A percentile compares a stretch with the other conserved stretches of the same genome.
phyloP scores from a whole-genome alignment of 2,113 vertebrate species.

The Coryphaenoides rupestris region DNA sequence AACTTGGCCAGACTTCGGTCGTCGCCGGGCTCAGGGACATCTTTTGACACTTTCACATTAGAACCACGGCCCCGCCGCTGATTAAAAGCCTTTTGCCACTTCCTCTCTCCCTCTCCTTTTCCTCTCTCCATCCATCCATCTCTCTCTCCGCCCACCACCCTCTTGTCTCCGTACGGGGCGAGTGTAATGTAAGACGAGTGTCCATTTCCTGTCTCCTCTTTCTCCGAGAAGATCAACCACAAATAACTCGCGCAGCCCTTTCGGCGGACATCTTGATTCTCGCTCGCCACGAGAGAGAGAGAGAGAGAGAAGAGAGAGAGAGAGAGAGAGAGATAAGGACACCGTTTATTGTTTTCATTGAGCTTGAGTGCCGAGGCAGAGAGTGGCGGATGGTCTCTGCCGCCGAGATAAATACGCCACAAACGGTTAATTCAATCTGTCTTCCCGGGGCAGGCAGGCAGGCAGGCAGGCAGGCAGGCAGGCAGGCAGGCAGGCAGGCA shows the following conservation, averaged over 20 bases:
- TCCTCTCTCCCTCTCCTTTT: slow-evolving; percentile 9
- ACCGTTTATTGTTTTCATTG: slow-evolving; percentile 72
- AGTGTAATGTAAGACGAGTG: slow-evolving; percentile 57
- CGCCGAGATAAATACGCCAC: slow-evolving; percentile 59
- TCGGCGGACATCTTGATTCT: slow-evolving; percentile 65
- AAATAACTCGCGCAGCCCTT: slow-evolving; percentile 68
- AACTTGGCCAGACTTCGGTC: slow-evolving; percentile 60
- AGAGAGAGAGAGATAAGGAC: slow-evolving; percentile 77
- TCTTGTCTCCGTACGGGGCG: slow-evolving; percentile 9
- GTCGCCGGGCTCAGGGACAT: slow-evolving; percentile 45
- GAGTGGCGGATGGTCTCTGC: slow-evolving; percentile 56
- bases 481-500: too few relatives aligned
- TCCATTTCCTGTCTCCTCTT: slow-evolving; percentile 63
- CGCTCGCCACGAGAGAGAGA: slow-evolving; percentile 43
- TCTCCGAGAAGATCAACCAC: slow-evolving; percentile 63
- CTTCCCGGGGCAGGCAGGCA: too few relatives aligned
- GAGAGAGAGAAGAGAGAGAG: too few relatives aligned
- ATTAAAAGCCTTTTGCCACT: slow-evolving; percentile 58
- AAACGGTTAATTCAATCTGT: slow-evolving; percentile 64
- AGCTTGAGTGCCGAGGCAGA: slow-evolving; percentile 63
- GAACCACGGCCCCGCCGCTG: slow-evolving; percentile 50
- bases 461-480: too few relatives aligned
- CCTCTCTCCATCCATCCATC: slow-evolving; percentile 27
- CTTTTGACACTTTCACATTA: slow-evolving; percentile 71
- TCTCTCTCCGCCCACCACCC: slow-evolving; percentile 12